Conservation (phyloP, 92 coral and sea anemone species). For the Siderastrea siderea region DNA sequence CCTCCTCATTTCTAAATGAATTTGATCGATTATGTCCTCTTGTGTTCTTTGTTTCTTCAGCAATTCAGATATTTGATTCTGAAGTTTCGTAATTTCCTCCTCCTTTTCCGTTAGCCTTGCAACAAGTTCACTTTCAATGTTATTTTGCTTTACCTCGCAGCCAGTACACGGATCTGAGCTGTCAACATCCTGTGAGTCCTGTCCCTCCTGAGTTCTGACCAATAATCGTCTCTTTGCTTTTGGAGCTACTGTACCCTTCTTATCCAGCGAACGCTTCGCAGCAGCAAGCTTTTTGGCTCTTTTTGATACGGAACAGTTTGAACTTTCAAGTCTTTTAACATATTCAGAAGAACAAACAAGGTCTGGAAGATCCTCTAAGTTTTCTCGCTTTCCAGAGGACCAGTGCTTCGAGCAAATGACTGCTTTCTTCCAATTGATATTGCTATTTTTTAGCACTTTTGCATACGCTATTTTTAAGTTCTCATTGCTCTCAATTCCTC, state of each 20-base stretch:
- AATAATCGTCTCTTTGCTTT: too few species aligned
- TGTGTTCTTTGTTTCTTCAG: not conserved
- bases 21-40: slow-evolving; percentile 12
- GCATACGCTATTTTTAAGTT: slow-evolving; percentile 32
- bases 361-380: slow-evolving; percentile 28
- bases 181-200: too few species aligned
- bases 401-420: slow-evolving; percentile 58
- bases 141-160: too few species aligned
- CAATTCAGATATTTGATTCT: too few species aligned
- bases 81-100: too few species aligned
- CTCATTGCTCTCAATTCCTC: not conserved
- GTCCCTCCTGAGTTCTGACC: too few species aligned
- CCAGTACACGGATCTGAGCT: too few species aligned
- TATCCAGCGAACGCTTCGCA: slow-evolving; percentile 4
- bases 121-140: too few species aligned
- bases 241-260: too few species aligned
- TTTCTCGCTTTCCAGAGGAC: slow-evolving; percentile 54
- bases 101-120: too few species aligned
- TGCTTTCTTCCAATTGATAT: slow-evolving; percentile 48
- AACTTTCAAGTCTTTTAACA: slow-evolving; percentile 26
- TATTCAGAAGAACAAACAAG: slow-evolving; percentile 10
- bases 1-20: slow-evolving; percentile 3
- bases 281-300: slow-evolving; percentile 32
- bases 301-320: slow-evolving; percentile 12
- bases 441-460: slow-evolving; percentile 49